Evolutionary conservation across 2,888 invertebrate species (phyloP).

Genomic region (Apodemia mormo): DNA sequence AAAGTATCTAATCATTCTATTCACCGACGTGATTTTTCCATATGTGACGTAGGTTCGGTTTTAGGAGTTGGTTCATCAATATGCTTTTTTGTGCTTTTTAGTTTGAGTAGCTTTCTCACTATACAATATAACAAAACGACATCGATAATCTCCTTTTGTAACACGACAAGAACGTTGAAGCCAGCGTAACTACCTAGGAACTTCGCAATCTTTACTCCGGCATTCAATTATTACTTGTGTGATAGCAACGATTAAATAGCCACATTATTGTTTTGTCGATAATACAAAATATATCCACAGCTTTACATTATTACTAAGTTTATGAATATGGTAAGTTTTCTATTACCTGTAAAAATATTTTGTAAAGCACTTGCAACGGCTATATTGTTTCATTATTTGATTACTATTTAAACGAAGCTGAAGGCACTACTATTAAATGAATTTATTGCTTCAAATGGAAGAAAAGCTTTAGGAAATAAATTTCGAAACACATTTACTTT

Average conservation of each 20-base stretch:
- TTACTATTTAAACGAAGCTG: slow-evolving; percentile 70
- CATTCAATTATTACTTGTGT: slow-evolving; percentile 60
- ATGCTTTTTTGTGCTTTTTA: slow-evolving; percentile 66
- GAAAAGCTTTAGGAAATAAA: slow-evolving; percentile 72
- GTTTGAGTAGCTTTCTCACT: slow-evolving; percentile 46
- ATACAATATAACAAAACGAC: slow-evolving; percentile 45
- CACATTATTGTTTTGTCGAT: slow-evolving; percentile 66
- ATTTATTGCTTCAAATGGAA: slow-evolving; percentile 74
- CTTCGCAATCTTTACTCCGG: slow-evolving; percentile 59
- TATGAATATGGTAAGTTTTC: slow-evolving; percentile 75
- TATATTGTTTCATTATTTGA: slow-evolving; percentile 62
- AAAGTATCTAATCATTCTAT: slow-evolving; percentile 57
- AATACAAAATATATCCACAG: slow-evolving; percentile 71
- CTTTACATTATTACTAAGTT: slow-evolving; percentile 71
- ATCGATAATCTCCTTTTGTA: slow-evolving; percentile 50
- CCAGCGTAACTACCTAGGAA: slow-evolving; percentile 64
- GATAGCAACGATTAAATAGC: slow-evolving; percentile 76
- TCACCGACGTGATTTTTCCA: slow-evolving; percentile 67
- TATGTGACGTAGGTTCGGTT: slow-evolving; percentile 70
- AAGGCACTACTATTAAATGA: slow-evolving; percentile 79
- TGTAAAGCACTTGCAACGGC: slow-evolving; percentile 76
- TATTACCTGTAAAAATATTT: slow-evolving; percentile 78
- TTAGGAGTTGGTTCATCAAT: slow-evolving; percentile 62
- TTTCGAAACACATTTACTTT: slow-evolving; percentile 61
- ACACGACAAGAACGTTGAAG: slow-evolving; percentile 64